These are phyloP conservation scores for Euwallacea similis DNA, from an alignment of 1,140 invertebrate species.

Conservation along the genomic window DNA sequence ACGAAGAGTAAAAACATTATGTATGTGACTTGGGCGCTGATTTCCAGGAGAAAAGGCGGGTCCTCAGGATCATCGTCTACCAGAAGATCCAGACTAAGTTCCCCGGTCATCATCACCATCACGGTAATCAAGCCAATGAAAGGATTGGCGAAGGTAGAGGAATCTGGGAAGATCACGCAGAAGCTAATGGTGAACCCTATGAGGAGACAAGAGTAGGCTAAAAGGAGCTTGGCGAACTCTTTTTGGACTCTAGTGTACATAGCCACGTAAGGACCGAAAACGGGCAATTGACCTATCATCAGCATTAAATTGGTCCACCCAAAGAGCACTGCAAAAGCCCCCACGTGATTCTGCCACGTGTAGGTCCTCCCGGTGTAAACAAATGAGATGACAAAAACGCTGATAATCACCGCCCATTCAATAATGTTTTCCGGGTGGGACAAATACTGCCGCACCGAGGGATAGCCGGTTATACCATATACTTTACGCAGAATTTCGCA, in stretches of 20 bases:
- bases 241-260: slow-evolving; percentile 85
- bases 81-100: slow-evolving; percentile 71
- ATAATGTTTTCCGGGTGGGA: slow-evolving; percentile 81
- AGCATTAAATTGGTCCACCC: slow-evolving; percentile 87
- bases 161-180: slow-evolving; percentile 81
- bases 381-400: slow-evolving; percentile 78
- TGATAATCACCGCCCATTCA: slow-evolving; percentile 81
- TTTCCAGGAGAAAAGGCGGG: slow-evolving; percentile 63
- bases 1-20: slow-evolving; percentile 75
- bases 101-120: slow-evolving; percentile 88
- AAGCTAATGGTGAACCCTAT: slow-evolving; percentile 86
- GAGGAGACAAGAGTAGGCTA: slow-evolving; percentile 80
- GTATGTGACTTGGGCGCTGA: slow-evolving; percentile 74
- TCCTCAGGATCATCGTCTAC: slow-evolving; percentile 65
- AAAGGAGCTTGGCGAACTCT: slow-evolving; percentile 79
- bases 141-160: slow-evolving; percentile 75
- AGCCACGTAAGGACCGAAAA: slow-evolving; percentile 83
- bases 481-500: slow-evolving; percentile 77
- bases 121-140: slow-evolving; percentile 80
- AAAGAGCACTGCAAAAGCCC: slow-evolving; percentile 79
- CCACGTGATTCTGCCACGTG: slow-evolving; percentile 80
- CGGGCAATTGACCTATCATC: slow-evolving; percentile 82
- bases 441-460: slow-evolving; percentile 75
- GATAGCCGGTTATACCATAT: slow-evolving; percentile 74
- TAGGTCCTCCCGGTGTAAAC: slow-evolving; percentile 75